Evolutionary conservation across 2,797 vertebrate species (phyloP).

Genomic region (Enteromius anoplus): DNA sequence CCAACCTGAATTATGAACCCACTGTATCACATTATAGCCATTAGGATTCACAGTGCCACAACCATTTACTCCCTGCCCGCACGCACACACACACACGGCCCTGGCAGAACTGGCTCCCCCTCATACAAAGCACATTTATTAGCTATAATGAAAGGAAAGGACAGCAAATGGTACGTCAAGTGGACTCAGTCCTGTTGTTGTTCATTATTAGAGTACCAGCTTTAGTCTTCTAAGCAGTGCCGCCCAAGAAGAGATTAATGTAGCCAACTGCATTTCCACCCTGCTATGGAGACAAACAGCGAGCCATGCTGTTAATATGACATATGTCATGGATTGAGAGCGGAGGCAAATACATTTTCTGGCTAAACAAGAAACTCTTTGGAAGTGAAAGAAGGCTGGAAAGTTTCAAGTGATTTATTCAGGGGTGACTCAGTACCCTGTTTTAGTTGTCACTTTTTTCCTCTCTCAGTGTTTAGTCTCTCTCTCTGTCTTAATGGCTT

Average conservation of each 20-base stretch:
- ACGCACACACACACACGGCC: constrained; percentile 21
- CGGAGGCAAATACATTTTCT: constrained; percentile 37
- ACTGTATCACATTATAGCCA: constrained; percentile 63
- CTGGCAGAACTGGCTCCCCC: constrained; percentile 29
- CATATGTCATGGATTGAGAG: constrained; percentile 42
- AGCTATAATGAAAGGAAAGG: constrained; percentile 65
- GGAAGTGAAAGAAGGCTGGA: not conserved
- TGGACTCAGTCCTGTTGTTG: constrained; percentile 63
- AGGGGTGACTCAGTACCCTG: not conserved
- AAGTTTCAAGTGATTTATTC: constrained; percentile 19
- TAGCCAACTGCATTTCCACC: constrained; percentile 41
- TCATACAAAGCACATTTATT: constrained; percentile 61
- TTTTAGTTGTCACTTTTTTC: constrained; percentile 9
- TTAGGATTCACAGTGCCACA: constrained; percentile 64
- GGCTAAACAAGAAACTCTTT: constrained; percentile 42
- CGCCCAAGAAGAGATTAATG: constrained; percentile 52
- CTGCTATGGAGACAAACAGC: constrained; percentile 51
- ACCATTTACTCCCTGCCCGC: constrained; percentile 62
- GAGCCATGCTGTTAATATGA: constrained; percentile 49
- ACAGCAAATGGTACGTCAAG: constrained; percentile 64
- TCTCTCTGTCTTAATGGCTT: constrained; percentile 17
- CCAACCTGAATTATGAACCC: constrained; percentile 71
- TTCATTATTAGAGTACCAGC: constrained; percentile 61
- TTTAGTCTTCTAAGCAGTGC: constrained; percentile 41
- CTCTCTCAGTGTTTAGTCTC: constrained; percentile 42